Base-by-base conservation (phyloP, 2,888 invertebrate species). In the Athrips mouffetella region DNA sequence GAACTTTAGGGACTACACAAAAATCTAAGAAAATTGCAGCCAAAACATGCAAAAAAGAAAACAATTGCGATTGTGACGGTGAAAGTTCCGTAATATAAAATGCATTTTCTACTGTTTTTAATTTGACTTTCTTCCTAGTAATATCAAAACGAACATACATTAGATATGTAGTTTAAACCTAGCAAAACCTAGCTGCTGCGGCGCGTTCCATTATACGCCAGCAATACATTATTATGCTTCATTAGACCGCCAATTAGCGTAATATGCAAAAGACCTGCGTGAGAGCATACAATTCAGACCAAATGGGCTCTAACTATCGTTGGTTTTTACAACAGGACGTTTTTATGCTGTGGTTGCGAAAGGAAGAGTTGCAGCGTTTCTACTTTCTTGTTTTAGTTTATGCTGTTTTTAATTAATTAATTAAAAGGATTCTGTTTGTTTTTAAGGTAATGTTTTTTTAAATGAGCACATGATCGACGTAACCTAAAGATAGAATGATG, bases 211-310 rank as follows among this genome's bases (percentile, higher is more conserved):
- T 35, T 35, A 35, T 35, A 35, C 35, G 35, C 35, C n/a, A 18
- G 35, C 35, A 29, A 39, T 39, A 29, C 13, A 49, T 44, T 48
- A 49, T 39, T 37, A 44, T 15, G 45, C n/a, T 23, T 49, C 49
- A 49, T 49, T 49, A 49, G 45, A 16, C 15, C n/a, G 21, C 49
- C 45, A 49, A 49, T 49, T 49, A 49, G 49, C 27, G 49, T 23
- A n/a, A n/a, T n/a, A 49, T 45, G 49, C 49, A 49, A 49, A 49
- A 45, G 30, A 39, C 27, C 16, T 29, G 30, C 39, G 45, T 49
- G 45, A 20, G 49, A 16, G 31, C 37, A 31, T n/a, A 41, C 45
- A 35, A 45, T 49, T 45, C 44, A 45, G 37, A 41, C 41, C 18
- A 41, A 40, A 48, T 35, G 42, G 41, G 35, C 35, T 25, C 35